These are phyloP conservation scores for Ornithoptera alexandrae DNA, from an alignment of 2,888 invertebrate species.

Conservation along the genomic window DNA sequence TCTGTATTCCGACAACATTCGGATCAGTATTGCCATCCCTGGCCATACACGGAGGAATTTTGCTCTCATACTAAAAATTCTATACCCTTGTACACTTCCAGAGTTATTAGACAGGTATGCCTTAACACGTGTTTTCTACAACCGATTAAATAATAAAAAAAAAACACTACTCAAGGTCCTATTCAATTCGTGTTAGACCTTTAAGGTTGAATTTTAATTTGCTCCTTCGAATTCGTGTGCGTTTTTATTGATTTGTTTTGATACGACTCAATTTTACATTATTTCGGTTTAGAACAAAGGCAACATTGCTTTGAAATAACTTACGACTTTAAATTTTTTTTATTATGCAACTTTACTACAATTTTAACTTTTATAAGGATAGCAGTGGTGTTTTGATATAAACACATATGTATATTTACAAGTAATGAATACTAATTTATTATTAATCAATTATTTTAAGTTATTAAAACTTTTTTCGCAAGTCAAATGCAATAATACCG, in stretches of 20 bases:
- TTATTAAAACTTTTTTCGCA: too few species aligned
- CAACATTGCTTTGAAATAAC: not conserved
- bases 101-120: conserved; percentile 26
- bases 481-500: too few species aligned
- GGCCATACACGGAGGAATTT: conserved; percentile 21
- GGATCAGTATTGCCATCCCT: conserved; percentile 19
- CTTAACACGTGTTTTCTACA: conserved; percentile 20
- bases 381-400: too few species aligned
- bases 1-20: conserved; percentile 25
- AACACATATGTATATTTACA: too few species aligned
- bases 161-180: conserved; percentile 24
- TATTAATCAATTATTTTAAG: too few species aligned
- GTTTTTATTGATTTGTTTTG: conserved; percentile 15
- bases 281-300: not conserved
- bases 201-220: conserved; percentile 20
- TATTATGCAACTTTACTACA: too few species aligned
- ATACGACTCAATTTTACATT: not conserved
- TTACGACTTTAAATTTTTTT: too few species aligned
- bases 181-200: conserved; percentile 17
- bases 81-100: conserved; percentile 26
- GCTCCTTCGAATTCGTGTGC: conserved; percentile 9
- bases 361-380: too few species aligned
- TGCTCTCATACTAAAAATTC: conserved; percentile 20
- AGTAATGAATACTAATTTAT: too few species aligned
- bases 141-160: conserved; percentile 1